phyloP scores from a whole-genome alignment of 2,113 vertebrate genomes.

The Sinocyclocheilus anshuiensis region DNA sequence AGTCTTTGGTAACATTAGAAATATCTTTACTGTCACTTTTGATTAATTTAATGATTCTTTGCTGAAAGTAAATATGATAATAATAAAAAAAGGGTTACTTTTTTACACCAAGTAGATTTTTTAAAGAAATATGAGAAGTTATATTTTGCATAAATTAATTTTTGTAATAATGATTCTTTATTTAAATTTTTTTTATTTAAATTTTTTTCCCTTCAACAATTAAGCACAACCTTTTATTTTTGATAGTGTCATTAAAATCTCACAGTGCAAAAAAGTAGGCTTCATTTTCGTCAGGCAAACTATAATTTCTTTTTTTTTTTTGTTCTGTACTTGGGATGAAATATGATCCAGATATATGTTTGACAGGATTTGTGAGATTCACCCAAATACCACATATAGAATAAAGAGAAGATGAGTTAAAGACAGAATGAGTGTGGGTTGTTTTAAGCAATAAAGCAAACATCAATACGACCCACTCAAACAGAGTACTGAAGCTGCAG shows the following conservation, averaged over 20 bases:
- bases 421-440: not conserved
- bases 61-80: no score
- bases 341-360: not conserved
- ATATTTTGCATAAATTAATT: not conserved
- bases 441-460: conserved; percentile 20
- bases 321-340: not conserved
- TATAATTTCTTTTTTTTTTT: not conserved
- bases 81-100: no score
- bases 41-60: no score
- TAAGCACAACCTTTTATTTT: not conserved
- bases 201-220: no score
- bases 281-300: not conserved
- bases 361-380: not conserved
- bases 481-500: not conserved
- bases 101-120: no score
- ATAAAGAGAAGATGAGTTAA: not conserved
- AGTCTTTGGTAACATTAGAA: no score
- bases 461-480: conserved; percentile 4
- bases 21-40: no score
- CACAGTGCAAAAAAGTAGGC: not conserved
- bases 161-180: not conserved
- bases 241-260: not conserved
- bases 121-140: not conserved
- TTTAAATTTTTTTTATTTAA: no score
- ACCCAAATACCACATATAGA: not conserved